A percentile compares a stretch with the other conserved stretches of the same genome.
Evolutionary conservation across 2,888 invertebrate genomes (phyloP).

Genomic region (Loripinus fragilis): DNA sequence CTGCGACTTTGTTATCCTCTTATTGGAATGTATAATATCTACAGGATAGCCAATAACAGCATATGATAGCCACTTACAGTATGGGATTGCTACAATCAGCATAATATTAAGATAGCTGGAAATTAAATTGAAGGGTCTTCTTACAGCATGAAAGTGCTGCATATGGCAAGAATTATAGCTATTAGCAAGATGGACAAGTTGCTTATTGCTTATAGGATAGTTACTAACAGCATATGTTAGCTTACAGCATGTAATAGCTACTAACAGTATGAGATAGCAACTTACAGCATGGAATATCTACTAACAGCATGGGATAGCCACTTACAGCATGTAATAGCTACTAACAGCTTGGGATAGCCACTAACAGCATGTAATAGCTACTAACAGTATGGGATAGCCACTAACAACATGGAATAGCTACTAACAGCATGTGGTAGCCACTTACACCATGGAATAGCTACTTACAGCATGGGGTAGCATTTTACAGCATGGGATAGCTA

Average conservation of each 20-base stretch:
- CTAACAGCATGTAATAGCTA: too few relatives aligned
- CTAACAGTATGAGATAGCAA: slow-evolving; percentile 31
- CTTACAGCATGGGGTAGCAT: slow-evolving; percentile 22
- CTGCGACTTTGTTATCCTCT: too few relatives aligned
- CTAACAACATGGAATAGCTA: slow-evolving; percentile 17
- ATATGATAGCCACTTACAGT: background rate
- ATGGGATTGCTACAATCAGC: background rate
- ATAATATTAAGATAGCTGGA: background rate
- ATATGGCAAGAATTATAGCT: background rate
- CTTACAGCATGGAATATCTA: too few relatives aligned
- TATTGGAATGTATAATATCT: too few relatives aligned
- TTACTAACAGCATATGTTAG: slow-evolving; percentile 40
- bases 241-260: too few relatives aligned
- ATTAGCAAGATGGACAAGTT: background rate
- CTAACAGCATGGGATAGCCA: slow-evolving; percentile 32
- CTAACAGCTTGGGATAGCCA: slow-evolving; percentile 31
- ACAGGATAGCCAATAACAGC: background rate
- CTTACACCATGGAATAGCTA: slow-evolving; percentile 17
- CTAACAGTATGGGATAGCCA: slow-evolving; percentile 19
- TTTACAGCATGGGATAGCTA: slow-evolving; percentile 18
- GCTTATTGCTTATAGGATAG: background rate
- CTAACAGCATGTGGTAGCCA: slow-evolving; percentile 23
- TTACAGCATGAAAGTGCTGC: background rate
- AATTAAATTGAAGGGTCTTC: background rate
- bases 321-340: too few relatives aligned